phyloP scores from a whole-genome alignment of 2,797 vertebrate species.

The Chlorospingus semifuscus region DNA sequence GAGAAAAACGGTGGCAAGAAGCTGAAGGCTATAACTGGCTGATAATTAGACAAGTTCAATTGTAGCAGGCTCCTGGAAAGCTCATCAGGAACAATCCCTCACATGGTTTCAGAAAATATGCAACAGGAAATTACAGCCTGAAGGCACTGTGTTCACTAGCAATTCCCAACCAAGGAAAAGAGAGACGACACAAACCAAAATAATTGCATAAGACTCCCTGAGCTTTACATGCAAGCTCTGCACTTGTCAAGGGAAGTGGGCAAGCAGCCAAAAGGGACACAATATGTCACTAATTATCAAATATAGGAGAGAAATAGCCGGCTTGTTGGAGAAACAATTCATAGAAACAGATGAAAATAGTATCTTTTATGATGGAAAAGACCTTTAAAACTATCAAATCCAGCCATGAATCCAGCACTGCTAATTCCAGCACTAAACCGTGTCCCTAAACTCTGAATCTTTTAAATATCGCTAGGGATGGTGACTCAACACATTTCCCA shows the following conservation, averaged over 20 bases:
- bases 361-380: background rate
- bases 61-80: constrained; percentile 35
- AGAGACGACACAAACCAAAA: constrained; percentile 23
- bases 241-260: background rate
- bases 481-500: background rate
- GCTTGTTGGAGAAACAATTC: background rate
- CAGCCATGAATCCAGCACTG: background rate
- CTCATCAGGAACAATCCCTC: constrained; percentile 45
- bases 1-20: background rate
- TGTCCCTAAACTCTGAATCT: background rate
- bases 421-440: background rate
- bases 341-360: background rate
- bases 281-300: background rate
- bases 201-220: constrained; percentile 16
- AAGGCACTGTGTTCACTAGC: constrained; percentile 24
- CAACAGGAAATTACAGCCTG: constrained; percentile 60
- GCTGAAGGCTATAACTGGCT: constrained; percentile 22
- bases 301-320: background rate
- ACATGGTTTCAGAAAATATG: constrained; percentile 50
- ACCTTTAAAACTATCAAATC: background rate
- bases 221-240: background rate
- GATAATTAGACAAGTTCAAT: constrained; percentile 38
- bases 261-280: constrained; percentile 2
- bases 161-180: constrained; percentile 18
- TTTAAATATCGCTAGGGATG: background rate